Percentiles rank a stretch among this genome's conserved stretches.
phyloP scores from a whole-genome alignment of 2,888 invertebrate genomes.

The Nephrotoma appendiculata region DNA sequence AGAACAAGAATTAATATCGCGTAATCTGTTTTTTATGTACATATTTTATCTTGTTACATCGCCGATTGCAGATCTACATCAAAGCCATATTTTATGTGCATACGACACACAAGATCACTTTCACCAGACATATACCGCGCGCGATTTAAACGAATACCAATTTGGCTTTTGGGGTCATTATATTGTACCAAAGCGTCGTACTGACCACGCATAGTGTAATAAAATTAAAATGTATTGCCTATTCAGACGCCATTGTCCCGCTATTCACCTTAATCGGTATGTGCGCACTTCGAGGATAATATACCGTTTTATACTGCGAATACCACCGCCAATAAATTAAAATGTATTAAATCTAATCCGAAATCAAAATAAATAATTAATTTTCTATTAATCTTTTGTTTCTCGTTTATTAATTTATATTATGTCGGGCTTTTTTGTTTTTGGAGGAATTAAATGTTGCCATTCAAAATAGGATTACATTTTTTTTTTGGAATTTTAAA shows the following conservation, averaged over 20 bases:
- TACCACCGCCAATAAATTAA: neutral
- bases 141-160: neutral
- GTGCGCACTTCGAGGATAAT: neutral
- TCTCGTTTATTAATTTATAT: neutral
- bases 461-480: neutral
- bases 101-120: neutral
- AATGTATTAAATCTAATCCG: neutral
- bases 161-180: neutral
- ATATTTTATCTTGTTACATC: neutral
- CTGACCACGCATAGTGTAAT: neutral
- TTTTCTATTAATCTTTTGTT: neutral
- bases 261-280: neutral
- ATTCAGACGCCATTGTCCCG: neutral
- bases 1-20: neutral
- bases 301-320: neutral
- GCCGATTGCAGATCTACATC: neutral
- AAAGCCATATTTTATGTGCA: neutral
- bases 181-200: neutral
- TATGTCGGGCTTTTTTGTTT: neutral
- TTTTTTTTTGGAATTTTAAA: neutral
- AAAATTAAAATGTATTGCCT: neutral
- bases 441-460: neutral
- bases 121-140: neutral
- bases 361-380: neutral
- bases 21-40: neutral